Percentiles rank a stretch among this genome's conserved stretches.
These are phyloP conservation scores for Lethenteron camtschaticum DNA, from an alignment of 2,113 vertebrate genomes.

Conservation along the genomic window DNA sequence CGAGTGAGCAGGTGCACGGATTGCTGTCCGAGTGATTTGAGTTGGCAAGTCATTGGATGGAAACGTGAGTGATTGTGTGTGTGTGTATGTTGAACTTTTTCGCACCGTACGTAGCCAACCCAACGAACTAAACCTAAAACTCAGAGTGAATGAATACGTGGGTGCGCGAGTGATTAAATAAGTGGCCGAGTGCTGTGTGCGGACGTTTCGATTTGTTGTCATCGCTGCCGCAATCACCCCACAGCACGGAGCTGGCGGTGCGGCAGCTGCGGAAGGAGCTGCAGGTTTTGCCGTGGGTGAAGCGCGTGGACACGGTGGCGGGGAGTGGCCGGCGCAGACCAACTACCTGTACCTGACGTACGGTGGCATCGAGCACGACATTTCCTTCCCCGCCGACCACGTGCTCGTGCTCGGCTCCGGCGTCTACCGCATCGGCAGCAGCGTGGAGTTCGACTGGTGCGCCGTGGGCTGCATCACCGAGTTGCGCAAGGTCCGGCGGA, in stretches of 20 bases:
- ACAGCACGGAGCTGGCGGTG: conserved; percentile 70
- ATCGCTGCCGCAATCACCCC: too few relatives aligned
- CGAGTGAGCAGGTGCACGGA: too few relatives aligned
- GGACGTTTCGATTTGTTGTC: too few relatives aligned
- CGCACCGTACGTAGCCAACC: too few relatives aligned
- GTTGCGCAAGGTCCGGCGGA: conserved; percentile 48
- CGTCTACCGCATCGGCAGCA: conserved; percentile 92
- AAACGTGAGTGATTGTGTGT: too few relatives aligned
- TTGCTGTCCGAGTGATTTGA: too few relatives aligned
- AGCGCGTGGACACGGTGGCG: conserved; percentile 87
- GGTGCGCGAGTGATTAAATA: too few relatives aligned
- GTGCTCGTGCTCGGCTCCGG: conserved; percentile 86
- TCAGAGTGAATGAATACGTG: too few relatives aligned
- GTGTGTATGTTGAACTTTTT: too few relatives aligned
- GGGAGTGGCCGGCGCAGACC: conserved; percentile 77
- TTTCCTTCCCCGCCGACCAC: conserved; percentile 43
- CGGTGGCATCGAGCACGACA: conserved; percentile 44
- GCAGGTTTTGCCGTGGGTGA: conserved; percentile 64
- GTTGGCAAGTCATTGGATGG: too few relatives aligned
- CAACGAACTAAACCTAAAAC: too few relatives aligned
- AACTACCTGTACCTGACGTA: conserved; percentile 95
- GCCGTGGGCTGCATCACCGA: conserved; percentile 82
- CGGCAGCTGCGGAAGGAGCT: conserved; percentile 62
- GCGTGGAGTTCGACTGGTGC: conserved; percentile 91
- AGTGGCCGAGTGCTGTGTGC: too few relatives aligned